Base-by-base conservation (phyloP, 2,113 vertebrate species). In the Gopherus flavomarginatus region DNA sequence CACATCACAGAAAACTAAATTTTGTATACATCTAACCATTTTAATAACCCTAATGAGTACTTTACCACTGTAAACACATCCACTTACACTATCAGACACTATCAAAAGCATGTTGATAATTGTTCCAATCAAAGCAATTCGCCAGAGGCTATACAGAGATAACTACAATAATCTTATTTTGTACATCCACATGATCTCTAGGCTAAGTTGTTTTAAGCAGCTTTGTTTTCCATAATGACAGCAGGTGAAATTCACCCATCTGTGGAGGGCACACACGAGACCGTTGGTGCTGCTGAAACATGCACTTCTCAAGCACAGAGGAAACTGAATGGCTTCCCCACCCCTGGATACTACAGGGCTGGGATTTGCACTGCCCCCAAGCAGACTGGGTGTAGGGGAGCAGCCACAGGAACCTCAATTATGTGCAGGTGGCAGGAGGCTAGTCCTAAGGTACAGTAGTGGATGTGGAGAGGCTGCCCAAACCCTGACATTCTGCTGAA, bases 291-390 rank as follows among this genome's bases (percentile, higher is more conserved):
- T 1, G 49, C 42, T 50, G 92, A 31, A 11, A 1, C 0, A 0
- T 42, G 38, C 5, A 2, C 24, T 80, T 8, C 83, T 62, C 0
- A 77, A 0, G 85, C 42, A 86, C 62, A 24, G 0, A 2, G 50
- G 27, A 8, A 0, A 0, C 9, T 5, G 78, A 69, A 6, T 77
- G 29, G 2, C 38, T 4, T 0, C 6, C 11, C 8, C 44, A 26
- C 11, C 42, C 31, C 47, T 47, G 9, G 1, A 31, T 0, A 1
- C 0, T 0, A 91, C 22, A 42, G 8, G 4, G 16, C 8, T 0
- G 1, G 72, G 62, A 81, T 1, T 5, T 10, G 69, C 0, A 1
- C 4, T 0, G 22, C 53, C 6, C 0, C 0, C 21, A 0, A 57
- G 86, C 87, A 78, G 4, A 49, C 52, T 2, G 21, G 57, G 57